These are phyloP conservation scores for Melieria omissa DNA, from an alignment of 2,888 invertebrate species.

Conservation along the genomic window DNA sequence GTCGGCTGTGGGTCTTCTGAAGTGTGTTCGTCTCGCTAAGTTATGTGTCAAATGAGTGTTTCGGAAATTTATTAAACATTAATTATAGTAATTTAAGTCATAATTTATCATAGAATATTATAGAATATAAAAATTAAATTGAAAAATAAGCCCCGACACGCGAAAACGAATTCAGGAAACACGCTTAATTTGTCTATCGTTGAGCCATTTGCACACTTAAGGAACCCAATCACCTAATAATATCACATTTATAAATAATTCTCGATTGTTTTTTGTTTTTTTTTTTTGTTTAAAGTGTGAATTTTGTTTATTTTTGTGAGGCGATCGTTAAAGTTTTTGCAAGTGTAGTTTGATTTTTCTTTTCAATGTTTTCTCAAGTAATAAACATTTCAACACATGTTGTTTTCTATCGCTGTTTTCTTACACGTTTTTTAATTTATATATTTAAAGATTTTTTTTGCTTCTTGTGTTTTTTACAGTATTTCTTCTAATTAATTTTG, in stretches of 20 bases:
- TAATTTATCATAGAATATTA: background rate
- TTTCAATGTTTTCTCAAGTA: background rate
- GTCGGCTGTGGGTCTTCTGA: no score
- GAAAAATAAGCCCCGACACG: background rate
- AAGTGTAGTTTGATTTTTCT: background rate
- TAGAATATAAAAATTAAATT: background rate
- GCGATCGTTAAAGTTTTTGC: background rate
- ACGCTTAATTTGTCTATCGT: no score
- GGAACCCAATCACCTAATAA: background rate
- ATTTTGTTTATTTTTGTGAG: background rate
- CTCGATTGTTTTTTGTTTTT: background rate
- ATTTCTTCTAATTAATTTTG: background rate
- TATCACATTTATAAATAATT: background rate
- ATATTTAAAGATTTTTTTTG: background rate
- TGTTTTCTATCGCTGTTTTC: no score
- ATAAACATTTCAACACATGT: no score
- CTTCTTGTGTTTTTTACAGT: background rate
- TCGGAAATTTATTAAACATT: constrained; percentile 2
- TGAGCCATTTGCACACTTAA: no score
- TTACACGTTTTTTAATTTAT: background rate
- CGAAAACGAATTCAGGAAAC: background rate
- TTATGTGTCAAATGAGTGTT: no score
- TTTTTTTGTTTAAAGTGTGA: background rate
- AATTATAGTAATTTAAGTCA: background rate
- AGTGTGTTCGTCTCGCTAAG: no score